These are phyloP conservation scores for Pammene fasciana DNA, from an alignment of 2,888 invertebrate genomes.

Conservation along the genomic window DNA sequence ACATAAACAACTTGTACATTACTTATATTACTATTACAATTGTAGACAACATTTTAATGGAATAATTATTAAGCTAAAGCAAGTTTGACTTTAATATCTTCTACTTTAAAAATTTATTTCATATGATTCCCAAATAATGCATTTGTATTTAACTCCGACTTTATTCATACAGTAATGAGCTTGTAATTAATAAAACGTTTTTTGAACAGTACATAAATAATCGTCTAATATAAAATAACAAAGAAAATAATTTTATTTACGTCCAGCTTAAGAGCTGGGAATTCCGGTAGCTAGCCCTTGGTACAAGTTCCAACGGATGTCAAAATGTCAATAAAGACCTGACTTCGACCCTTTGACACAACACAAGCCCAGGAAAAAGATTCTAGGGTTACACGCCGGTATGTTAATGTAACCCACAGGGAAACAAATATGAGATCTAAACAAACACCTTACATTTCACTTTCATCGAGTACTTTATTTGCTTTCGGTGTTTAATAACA, in stretches of 20 bases:
- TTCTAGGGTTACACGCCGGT: conserved; percentile 65
- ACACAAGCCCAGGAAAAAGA: conserved; percentile 65
- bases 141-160: too few species aligned
- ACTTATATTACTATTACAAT: too few species aligned
- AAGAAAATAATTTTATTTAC: background rate
- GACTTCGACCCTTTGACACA: conserved; percentile 65
- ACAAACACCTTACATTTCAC: conserved; percentile 56
- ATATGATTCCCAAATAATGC: too few species aligned
- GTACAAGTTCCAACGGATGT: conserved; percentile 72
- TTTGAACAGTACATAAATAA: too few species aligned
- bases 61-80: too few species aligned
- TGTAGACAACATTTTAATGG: too few species aligned
- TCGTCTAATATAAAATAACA: too few species aligned
- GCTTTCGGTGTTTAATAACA: background rate
- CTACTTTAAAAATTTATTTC: too few species aligned
- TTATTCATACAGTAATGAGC: too few species aligned
- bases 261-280: conserved; percentile 29
- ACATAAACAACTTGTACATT: too few species aligned
- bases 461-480: conserved; percentile 47
- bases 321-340: conserved; percentile 74
- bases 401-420: conserved; percentile 60
- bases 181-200: too few species aligned
- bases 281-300: conserved; percentile 68
- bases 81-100: too few species aligned
- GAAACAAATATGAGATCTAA: conserved; percentile 64